phyloP scores from a whole-genome alignment of 2,797 vertebrate species.

The Chrosomus eos region DNA sequence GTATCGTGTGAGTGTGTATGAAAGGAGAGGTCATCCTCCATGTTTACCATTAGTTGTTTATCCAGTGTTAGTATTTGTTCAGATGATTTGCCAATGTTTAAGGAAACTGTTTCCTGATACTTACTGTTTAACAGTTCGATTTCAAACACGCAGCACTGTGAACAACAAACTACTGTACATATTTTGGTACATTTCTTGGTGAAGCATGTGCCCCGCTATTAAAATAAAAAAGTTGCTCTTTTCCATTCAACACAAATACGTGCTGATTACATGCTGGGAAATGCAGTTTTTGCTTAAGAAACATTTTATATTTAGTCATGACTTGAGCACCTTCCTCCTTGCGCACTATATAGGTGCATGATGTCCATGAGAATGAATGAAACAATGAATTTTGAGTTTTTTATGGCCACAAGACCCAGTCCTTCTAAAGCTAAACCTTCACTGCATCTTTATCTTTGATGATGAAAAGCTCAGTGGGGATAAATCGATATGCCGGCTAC shows the following conservation, averaged over 20 bases:
- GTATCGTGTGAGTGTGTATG: neutral
- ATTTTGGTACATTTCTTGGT: neutral
- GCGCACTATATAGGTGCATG: neutral
- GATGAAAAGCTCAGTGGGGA: slow-evolving; percentile 58
- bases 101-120: neutral
- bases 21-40: neutral
- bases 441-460: slow-evolving; percentile 62
- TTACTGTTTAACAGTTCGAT: neutral
- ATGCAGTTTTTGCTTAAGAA: neutral
- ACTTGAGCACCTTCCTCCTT: neutral
- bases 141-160: neutral
- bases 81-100: neutral
- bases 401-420: slow-evolving; percentile 21
- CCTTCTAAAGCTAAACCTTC: slow-evolving; percentile 43
- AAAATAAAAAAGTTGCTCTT: neutral
- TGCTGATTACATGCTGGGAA: neutral
- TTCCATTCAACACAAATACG: neutral
- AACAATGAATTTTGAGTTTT: slow-evolving; percentile 13
- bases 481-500: slow-evolving; percentile 56
- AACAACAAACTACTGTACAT: neutral
- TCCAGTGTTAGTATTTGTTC: slow-evolving; percentile 8
- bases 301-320: neutral
- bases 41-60: slow-evolving; percentile 7
- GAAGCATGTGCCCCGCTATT: neutral
- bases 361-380: neutral